Evolutionary conservation across 1,140 invertebrate genomes (phyloP).

Genomic region (Mizuhopecten yessoensis): DNA sequence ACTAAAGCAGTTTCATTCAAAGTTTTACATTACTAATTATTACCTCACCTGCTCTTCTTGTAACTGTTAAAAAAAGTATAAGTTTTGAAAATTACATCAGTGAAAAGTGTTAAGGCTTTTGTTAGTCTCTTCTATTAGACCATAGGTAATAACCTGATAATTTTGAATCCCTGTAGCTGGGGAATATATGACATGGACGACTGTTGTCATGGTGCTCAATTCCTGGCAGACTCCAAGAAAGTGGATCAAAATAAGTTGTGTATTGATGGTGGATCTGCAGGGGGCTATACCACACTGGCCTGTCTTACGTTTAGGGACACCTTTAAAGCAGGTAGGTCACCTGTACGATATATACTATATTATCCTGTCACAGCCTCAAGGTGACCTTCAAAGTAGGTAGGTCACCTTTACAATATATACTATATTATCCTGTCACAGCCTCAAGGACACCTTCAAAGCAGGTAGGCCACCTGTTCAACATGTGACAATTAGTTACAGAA

Average conservation of each 20-base stretch:
- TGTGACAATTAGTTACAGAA: too few relatives aligned
- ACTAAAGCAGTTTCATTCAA: too few relatives aligned
- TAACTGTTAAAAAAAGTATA: too few relatives aligned
- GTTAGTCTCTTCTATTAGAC: too few relatives aligned
- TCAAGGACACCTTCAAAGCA: conserved; percentile 43
- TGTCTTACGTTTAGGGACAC: conserved; percentile 79
- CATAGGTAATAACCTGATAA: not conserved
- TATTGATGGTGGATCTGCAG: conserved; percentile 83
- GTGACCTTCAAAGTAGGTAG: conserved; percentile 66
- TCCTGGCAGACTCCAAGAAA: conserved; percentile 70
- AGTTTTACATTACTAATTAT: too few relatives aligned
- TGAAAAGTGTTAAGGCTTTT: too few relatives aligned
- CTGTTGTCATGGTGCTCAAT: conserved; percentile 79
- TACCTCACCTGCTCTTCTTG: too few relatives aligned
- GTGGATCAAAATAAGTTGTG: conserved; percentile 80
- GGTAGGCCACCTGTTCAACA: not conserved
- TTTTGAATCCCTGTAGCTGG: conserved; percentile 74
- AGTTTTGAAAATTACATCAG: too few relatives aligned
- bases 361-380: not conserved
- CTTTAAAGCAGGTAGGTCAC: conserved; percentile 79
- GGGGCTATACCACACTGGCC: conserved; percentile 83
- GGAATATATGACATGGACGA: conserved; percentile 83
- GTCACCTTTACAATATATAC: not conserved
- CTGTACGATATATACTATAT: not conserved
- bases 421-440: not conserved